These are phyloP conservation scores for Lamprotornis superbus DNA, from an alignment of 2,113 vertebrate genomes.

Conservation along the genomic window DNA sequence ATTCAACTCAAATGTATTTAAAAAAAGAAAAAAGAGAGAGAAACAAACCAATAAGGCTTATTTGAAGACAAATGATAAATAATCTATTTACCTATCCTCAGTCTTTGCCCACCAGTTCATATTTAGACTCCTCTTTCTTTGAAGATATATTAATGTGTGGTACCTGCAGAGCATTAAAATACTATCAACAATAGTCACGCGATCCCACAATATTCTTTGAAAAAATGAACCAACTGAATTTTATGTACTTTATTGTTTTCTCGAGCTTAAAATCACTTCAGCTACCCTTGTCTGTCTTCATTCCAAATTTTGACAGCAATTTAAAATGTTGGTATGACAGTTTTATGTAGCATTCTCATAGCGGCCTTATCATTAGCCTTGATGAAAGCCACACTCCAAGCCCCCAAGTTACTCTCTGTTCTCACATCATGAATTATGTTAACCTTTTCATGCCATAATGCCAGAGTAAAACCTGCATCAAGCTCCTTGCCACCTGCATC, in stretches of 20 bases:
- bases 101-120: not conserved
- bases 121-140: not conserved
- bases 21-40: not conserved
- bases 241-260: not conserved
- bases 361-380: rapidly evolving
- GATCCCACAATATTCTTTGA: not conserved
- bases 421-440: not conserved
- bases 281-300: not conserved
- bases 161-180: not conserved
- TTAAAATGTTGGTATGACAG: not conserved
- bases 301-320: not conserved
- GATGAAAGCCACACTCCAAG: not conserved
- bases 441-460: not conserved
- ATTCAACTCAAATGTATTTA: not conserved
- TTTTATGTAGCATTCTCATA: not conserved
- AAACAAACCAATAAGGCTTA: not conserved
- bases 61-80: not conserved
- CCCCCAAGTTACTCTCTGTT: not conserved
- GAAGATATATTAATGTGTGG: not conserved
- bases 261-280: not conserved
- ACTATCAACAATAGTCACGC: not conserved
- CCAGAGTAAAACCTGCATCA: not conserved
- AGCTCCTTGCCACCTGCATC: not conserved
- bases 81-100: not conserved
- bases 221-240: not conserved